Base-by-base conservation (phyloP, 2,888 invertebrate species). In the Tinea pellionella region DNA sequence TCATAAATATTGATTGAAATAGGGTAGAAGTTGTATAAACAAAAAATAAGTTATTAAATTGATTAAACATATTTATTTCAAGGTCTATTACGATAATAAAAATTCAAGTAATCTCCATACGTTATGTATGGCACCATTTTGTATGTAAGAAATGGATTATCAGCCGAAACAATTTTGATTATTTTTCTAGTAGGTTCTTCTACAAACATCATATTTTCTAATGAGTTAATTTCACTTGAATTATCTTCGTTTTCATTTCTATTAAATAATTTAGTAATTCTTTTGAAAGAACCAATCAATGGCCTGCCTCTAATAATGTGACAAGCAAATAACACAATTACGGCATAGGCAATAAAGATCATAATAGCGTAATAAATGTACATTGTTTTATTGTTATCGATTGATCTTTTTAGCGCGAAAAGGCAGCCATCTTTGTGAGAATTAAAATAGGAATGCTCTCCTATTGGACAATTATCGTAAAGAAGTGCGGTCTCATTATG, bases 111-210 rank as follows among this genome's bases (percentile, higher is more conserved):
- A 24, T 24, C 24, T 24, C n/a, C 24, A 53, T 19, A 53, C 18
- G n/a, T n/a, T n/a, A 53, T 24, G 18, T 2, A 18, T 53, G 53
- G 53, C 32, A 32, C 57, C 30, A 57, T 15, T 62, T 73, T 73
- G 61, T 80, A 86, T 1, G 73, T 64, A 63, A 79, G 78, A 19
- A 70, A 74, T 1, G 86, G 86, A 60, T 84, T 80, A 3, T 68
- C 63, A 0, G 80, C 73, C 0, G 86, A 86, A 1, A 86, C 80
- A 0, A 86, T 77, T 62, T 72, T 74, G 2, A 84, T 72, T 0
- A 86, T 66, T 63, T 72, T 84, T 66, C 75, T 76, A 0, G 84
- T 78, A 3, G 77, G 73, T 57, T 85, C 83, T 29, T 81, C 78
- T 0, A 69, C 66, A 62, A 75, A 79, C 61, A n/a, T n/a, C 70